Conservation (phyloP, 2,888 invertebrate species). For the Leptopilina myrica region DNA sequence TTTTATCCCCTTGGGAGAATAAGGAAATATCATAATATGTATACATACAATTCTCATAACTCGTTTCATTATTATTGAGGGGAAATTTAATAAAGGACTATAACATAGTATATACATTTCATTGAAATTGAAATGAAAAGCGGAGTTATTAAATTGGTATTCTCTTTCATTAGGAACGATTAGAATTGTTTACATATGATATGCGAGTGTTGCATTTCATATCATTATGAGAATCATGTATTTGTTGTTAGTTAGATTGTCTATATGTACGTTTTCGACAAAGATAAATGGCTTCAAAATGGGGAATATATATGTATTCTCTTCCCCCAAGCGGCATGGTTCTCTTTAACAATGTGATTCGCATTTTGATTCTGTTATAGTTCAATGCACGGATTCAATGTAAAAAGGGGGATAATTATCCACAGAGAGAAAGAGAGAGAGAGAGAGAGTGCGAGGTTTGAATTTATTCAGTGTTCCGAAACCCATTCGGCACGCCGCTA, state of each 20-base stretch:
- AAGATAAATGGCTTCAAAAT: conserved; percentile 24
- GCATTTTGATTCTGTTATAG: conserved; percentile 23
- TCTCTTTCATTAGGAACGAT: conserved; percentile 21
- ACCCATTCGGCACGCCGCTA: conserved; percentile 30
- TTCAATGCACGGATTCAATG: conserved; percentile 31
- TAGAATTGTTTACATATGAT: conserved; percentile 7
- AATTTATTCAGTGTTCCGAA: conserved; percentile 33
- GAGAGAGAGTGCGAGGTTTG: not conserved
- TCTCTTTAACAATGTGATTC: conserved; percentile 26
- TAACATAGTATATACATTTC: too few relatives aligned
- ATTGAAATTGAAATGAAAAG: not conserved
- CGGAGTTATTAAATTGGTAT: conserved; percentile 5
- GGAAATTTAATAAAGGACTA: not conserved
- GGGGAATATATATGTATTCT: conserved; percentile 6
- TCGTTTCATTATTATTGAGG: conserved; percentile 2
- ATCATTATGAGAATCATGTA: conserved; percentile 34
- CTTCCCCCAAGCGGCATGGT: conserved; percentile 1
- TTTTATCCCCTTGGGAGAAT: not conserved
- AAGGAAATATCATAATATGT: not conserved
- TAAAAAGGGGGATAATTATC: conserved; percentile 16
- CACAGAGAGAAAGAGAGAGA: not conserved
- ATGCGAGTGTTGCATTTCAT: conserved; percentile 5
- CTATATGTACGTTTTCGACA: conserved; percentile 1
- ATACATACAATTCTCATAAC: not conserved
- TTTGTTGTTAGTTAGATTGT: conserved; percentile 17